Base-by-base conservation (phyloP, 2,797 vertebrate genomes). In the Ptychobarbus kaznakovi region DNA sequence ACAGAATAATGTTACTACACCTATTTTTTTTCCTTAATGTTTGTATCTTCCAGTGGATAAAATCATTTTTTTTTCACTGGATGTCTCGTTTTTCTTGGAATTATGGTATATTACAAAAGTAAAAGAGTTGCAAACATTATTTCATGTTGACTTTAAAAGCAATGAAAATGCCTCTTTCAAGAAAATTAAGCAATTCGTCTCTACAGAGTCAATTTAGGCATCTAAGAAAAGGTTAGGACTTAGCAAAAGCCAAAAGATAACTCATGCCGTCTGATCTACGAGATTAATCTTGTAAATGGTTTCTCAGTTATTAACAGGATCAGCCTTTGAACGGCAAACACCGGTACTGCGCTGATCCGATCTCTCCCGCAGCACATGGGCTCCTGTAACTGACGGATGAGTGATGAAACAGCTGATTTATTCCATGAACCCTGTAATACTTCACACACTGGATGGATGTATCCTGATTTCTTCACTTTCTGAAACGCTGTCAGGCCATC, bases 351-450 rank as follows among this genome's bases (percentile, higher is more conserved):
- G 20, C 74, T 40, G 74, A 73, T 61, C 40, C 25, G 12, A 46
- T 82, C 68, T 72, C n/a, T 42, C 32, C 10, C n/a, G 11, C 20
- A 1, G 44, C 6, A n/a, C 25, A 12, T 25, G 2, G n/a, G 42
- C 40, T 79, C 61, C 12, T 53, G 69, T 73, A 73, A 75, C 70
- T 75, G 81, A 83, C 8, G 13, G 56, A 61, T 75, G 81, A 83
- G 70, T 49, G 70, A 83, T 65, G 28, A 65, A 83, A 75, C 20
- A 0, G 53, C 20, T 49, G 70, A 82, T 74, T 82, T 49, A 82
- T 82, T 74, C 28, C 28, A 56, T 74, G 42, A 63, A 46, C 20
- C 42, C 70, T 63, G 25, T 46, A 49, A 49, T 74, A 49, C 40
- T 63, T 82, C 20, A 82, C 40, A 74, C 28, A 12, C 25, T 25